phyloP scores from a whole-genome alignment of 2,888 invertebrate genomes.

The Synanthedon myopaeformis region DNA sequence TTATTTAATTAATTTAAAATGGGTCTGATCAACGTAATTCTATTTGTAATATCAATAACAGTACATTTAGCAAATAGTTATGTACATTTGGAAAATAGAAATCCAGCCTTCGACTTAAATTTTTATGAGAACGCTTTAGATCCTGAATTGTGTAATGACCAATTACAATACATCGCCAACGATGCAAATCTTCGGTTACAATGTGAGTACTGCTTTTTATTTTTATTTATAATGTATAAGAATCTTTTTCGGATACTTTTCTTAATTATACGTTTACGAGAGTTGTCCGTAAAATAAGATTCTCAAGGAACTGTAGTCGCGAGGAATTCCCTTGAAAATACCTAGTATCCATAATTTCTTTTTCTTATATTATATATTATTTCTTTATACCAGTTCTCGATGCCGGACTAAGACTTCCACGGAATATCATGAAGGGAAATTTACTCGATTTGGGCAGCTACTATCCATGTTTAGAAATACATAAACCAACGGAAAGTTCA shows the following conservation, averaged over 20 bases:
- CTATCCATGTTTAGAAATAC: constrained; percentile 29
- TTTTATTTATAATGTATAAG: too few species aligned
- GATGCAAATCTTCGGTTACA: constrained; percentile 19
- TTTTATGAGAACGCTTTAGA: constrained; percentile 39
- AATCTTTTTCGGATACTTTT: too few species aligned
- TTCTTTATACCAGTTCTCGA: constrained; percentile 29
- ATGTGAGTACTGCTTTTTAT: constrained; percentile 30
- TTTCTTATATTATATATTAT: background rate
- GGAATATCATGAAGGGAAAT: constrained; percentile 26
- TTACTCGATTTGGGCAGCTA: constrained; percentile 33
- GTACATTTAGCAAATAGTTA: background rate
- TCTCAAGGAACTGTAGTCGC: too few species aligned
- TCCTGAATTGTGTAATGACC: constrained; percentile 31
- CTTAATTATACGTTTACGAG: too few species aligned
- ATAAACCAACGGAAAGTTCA: constrained; percentile 14
- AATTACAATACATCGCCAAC: constrained; percentile 29
- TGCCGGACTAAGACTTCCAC: constrained; percentile 34
- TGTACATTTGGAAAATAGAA: constrained; percentile 7
- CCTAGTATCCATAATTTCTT: background rate
- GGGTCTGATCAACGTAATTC: background rate
- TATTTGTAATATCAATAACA: background rate
- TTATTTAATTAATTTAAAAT: background rate
- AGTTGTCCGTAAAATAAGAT: background rate
- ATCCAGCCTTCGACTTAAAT: constrained; percentile 10
- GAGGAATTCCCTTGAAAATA: too few species aligned